These are phyloP conservation scores for Chironex yamaguchii DNA, from an alignment of 30 jellyfish, hydroid and myxozoan species.

Conservation along the genomic window DNA sequence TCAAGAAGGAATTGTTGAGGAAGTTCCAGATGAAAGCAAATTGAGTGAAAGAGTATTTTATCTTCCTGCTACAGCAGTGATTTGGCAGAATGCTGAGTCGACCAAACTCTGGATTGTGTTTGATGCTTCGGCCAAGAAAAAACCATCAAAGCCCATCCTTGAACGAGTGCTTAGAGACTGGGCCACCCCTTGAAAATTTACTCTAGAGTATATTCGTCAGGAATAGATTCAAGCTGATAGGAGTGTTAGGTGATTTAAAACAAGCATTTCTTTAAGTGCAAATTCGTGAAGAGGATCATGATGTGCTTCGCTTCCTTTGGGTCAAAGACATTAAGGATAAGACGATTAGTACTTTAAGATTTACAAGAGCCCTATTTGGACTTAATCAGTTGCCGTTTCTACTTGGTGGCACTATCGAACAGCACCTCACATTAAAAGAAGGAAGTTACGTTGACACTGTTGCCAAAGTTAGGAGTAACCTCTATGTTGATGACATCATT, in stretches of 20 bases:
- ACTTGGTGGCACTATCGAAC: constrained; percentile 55
- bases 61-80: constrained; percentile 72
- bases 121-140: constrained; percentile 78
- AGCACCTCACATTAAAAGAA: constrained; percentile 37
- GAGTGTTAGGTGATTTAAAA: constrained; percentile 74
- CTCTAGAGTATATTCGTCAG: constrained; percentile 55
- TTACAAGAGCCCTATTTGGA: constrained; percentile 74
- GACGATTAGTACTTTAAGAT: constrained; percentile 23
- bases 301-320: constrained; percentile 64
- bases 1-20: constrained; percentile 68
- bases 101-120: constrained; percentile 72
- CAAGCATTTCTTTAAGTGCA: constrained; percentile 74
- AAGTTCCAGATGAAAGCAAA: constrained; percentile 62
- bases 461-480: constrained; percentile 24
- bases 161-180: constrained; percentile 73
- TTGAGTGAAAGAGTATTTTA: constrained; percentile 40
- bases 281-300: constrained; percentile 69
- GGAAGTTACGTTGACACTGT: constrained; percentile 1
- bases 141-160: constrained; percentile 50
- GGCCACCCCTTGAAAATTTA: constrained; percentile 66
- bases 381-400: constrained; percentile 62
- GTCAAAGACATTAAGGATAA: constrained; percentile 18
- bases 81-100: constrained; percentile 67
- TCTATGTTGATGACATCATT: constrained; percentile 59
- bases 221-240: constrained; percentile 64